phyloP scores from a whole-genome alignment of 2,797 vertebrate genomes.

The Phataginus tricuspis region DNA sequence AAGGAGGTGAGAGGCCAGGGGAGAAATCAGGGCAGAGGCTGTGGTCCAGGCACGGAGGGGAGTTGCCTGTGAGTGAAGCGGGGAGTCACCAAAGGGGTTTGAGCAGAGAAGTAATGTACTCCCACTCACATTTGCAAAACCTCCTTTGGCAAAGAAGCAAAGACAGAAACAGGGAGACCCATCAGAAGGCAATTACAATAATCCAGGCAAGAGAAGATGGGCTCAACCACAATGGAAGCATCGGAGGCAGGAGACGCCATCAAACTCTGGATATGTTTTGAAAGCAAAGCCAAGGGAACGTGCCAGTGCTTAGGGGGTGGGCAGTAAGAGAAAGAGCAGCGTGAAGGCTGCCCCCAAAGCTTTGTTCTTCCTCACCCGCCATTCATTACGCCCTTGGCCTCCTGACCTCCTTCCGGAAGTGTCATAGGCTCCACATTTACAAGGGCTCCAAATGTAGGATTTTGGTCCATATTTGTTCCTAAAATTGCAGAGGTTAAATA shows the following conservation, averaged over 20 bases:
- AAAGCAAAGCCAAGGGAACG: neutral
- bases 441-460: neutral
- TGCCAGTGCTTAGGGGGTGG: neutral
- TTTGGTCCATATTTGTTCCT: neutral
- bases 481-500: neutral
- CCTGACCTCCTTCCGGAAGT: neutral
- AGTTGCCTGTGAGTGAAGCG: neutral
- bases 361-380: neutral
- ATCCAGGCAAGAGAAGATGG: neutral
- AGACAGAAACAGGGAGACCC: neutral
- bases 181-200: neutral
- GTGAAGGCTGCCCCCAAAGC: neutral
- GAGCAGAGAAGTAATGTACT: neutral
- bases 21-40: neutral
- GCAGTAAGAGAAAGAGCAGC: neutral
- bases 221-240: neutral
- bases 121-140: neutral
- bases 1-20: accelerated
- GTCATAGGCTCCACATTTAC: neutral
- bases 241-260: accelerated
- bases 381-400: accelerated
- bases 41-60: neutral
- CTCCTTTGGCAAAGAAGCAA: neutral
- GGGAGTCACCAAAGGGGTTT: neutral
- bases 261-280: neutral